phyloP scores from a whole-genome alignment of 2,888 invertebrate species.

The Hetaerina titia region DNA sequence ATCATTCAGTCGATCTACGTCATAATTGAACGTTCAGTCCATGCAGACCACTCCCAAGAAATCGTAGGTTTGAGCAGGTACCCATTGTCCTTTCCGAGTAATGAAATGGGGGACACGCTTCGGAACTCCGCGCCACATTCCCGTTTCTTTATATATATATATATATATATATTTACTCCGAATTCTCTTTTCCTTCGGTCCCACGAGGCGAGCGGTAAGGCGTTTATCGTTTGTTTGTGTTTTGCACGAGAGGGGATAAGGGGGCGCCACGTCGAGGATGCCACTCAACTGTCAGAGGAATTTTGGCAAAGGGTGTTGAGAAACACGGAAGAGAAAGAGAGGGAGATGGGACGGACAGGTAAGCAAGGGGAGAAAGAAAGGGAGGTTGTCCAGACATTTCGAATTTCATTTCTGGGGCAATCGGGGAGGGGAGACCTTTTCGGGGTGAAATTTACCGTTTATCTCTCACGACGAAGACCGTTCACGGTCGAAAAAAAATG shows the following conservation, averaged over 20 bases:
- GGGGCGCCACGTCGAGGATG: neutral
- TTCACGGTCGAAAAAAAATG: neutral
- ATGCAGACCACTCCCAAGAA: too few relatives aligned
- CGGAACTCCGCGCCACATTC: neutral
- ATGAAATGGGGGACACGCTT: neutral
- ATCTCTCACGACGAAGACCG: neutral
- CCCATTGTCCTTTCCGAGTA: too few relatives aligned
- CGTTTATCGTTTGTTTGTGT: conserved; percentile 35
- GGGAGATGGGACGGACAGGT: neutral
- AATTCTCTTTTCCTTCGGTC: neutral
- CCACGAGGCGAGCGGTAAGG: neutral
- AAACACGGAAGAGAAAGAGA: neutral
- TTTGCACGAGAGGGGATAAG: neutral
- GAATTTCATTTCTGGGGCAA: conserved; percentile 16
- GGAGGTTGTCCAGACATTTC: neutral
- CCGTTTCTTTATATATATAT: neutral
- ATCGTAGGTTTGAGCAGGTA: too few relatives aligned
- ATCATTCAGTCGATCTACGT: too few relatives aligned
- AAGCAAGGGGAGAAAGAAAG: neutral
- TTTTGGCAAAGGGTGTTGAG: neutral
- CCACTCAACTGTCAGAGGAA: neutral
- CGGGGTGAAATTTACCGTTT: neutral
- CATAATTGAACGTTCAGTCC: too few relatives aligned
- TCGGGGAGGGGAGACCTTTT: neutral
- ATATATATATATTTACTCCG: neutral